Conservation (phyloP, 2,888 invertebrate species). For the Escarpia spicata region DNA sequence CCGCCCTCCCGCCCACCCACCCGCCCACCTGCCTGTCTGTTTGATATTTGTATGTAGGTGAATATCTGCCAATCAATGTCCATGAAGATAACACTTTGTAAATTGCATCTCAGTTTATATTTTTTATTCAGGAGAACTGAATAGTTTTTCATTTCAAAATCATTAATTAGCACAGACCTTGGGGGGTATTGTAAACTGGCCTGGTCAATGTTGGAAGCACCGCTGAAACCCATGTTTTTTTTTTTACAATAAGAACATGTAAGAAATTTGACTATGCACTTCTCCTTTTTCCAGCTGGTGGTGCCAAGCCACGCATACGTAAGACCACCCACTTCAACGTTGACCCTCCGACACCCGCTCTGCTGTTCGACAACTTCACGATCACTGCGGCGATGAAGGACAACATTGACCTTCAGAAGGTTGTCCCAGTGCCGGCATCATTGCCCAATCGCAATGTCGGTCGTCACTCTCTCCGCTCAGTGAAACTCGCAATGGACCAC, state of each 20-base stretch:
- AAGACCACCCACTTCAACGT: neutral
- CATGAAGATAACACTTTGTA: too few species aligned
- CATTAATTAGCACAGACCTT: neutral
- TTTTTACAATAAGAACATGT: neutral
- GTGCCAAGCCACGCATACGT: neutral
- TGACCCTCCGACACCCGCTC: slow-evolving; percentile 71
- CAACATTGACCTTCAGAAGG: slow-evolving; percentile 80
- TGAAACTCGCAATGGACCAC: slow-evolving; percentile 61
- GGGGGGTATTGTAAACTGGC: neutral
- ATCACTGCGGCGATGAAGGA: slow-evolving; percentile 89
- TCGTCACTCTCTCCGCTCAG: slow-evolving; percentile 29
- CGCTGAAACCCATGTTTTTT: neutral
- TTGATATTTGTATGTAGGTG: too few species aligned
- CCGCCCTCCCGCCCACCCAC: too few species aligned
- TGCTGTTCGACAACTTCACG: slow-evolving; percentile 90
- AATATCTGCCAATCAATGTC: too few species aligned
- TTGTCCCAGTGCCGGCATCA: slow-evolving; percentile 38
- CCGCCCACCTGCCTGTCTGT: too few species aligned
- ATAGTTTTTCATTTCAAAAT: neutral
- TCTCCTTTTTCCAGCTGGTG: neutral
- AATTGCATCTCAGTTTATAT: too few species aligned
- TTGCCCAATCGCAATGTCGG: neutral
- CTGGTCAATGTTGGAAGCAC: neutral
- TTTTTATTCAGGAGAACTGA: too few species aligned
- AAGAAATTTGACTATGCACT: too few species aligned